Evolutionary conservation across 2,888 invertebrate species (phyloP).

Genomic region (Drosophila neutralis): DNA sequence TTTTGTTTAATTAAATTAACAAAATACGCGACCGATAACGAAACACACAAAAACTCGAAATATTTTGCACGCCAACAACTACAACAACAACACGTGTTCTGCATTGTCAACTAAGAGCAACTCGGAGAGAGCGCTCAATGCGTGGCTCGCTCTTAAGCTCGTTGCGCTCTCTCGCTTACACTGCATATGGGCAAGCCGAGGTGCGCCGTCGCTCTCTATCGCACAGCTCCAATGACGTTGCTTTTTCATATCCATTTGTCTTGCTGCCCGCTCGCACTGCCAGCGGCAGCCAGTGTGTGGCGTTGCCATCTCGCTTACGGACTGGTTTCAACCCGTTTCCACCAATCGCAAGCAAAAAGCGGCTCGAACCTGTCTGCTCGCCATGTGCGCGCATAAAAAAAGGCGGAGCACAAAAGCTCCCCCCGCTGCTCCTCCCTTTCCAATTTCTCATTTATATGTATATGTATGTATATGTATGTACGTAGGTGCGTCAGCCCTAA

Average conservation of each 20-base stretch:
- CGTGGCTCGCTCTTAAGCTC: slow-evolving; percentile 60
- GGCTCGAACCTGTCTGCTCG: slow-evolving; percentile 43
- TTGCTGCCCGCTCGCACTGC: slow-evolving; percentile 51
- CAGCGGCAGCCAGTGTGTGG: slow-evolving; percentile 6
- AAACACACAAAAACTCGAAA: slow-evolving; percentile 53
- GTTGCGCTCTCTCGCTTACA: slow-evolving; percentile 38
- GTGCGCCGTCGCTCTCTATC: slow-evolving; percentile 34
- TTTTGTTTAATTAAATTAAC: slow-evolving; percentile 79
- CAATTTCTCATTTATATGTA: neutral
- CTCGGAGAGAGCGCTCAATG: slow-evolving; percentile 16
- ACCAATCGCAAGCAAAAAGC: slow-evolving; percentile 76
- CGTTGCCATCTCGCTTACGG: slow-evolving; percentile 66
- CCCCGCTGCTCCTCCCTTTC: slow-evolving; percentile 15
- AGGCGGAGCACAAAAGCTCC: slow-evolving; percentile 67
- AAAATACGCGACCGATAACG: slow-evolving; percentile 65
- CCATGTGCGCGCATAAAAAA: slow-evolving; percentile 64
- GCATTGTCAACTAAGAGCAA: slow-evolving; percentile 45
- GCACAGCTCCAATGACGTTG: slow-evolving; percentile 42
- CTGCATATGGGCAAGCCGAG: slow-evolving; percentile 10
- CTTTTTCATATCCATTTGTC: slow-evolving; percentile 30
- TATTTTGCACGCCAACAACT: slow-evolving; percentile 46
- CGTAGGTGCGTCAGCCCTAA: slow-evolving; percentile 38
- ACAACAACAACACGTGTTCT: slow-evolving; percentile 62
- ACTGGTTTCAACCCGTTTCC: slow-evolving; percentile 60
- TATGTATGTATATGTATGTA: neutral